Base-by-base conservation (phyloP, 2,888 invertebrate species). In the Dermolepida albohirtum region DNA sequence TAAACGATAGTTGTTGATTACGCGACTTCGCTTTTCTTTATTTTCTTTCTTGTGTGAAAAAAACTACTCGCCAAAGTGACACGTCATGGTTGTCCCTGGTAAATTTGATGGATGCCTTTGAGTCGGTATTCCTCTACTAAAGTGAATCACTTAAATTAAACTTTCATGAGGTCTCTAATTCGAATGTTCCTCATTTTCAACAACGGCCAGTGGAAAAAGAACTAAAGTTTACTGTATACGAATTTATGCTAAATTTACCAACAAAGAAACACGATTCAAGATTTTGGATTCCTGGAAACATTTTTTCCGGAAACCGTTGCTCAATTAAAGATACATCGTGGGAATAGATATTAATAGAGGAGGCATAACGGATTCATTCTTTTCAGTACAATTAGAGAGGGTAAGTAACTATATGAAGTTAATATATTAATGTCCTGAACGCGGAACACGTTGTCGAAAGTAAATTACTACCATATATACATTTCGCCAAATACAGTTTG, bases 201-300 rank as follows among this genome's bases (percentile, higher is more conserved):
- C 16, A 11, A 34, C 47, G 16, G 34, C 44, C 5, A 43, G 10
- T 62, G 47, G 11, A 12, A 62, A 29, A 34, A 39, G 12, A 47
- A 47, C 14, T 29, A 39, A 5, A 47, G 22, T 16, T 17, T 49
- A 49, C 16, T 22, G 44, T 43, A 57, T 22, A 44, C 57, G 59
- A 62, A 44, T 62, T 49, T 62, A 62, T 62, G 59, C 59, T 62
- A 62, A 62, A 62, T 62, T 47, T 62, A 62, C 17, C 47, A 62
- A 62, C 59, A 62, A 62, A 34, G 43, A 34, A 39, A 10, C 11
- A 39, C 47, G 39, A 40, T 39, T 54, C 16, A 10, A 54, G 54
- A 62, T 47, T 62, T 47, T 29, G 34, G 47, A 34, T 62, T 62
- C 59, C 29, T 62, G 59, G 59, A 62, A 62, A 47, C 39, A 27